These are phyloP conservation scores for Pyrocoelia pectoralis DNA, from an alignment of 2,888 invertebrate genomes.

Conservation along the genomic window DNA sequence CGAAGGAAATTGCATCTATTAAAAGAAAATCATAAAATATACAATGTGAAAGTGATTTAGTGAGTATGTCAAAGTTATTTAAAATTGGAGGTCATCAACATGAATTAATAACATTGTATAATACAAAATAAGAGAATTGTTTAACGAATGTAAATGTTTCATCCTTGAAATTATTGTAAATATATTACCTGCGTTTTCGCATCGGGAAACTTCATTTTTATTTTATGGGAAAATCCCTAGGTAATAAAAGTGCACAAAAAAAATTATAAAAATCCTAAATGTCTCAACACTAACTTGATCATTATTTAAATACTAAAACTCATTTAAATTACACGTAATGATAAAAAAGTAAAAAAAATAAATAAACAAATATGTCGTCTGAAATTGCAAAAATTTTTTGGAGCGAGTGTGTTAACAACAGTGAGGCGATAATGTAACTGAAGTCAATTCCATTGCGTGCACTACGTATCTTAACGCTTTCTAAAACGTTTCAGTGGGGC, in stretches of 20 bases:
- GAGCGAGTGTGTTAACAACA: constrained; percentile 6
- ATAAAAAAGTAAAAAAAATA: neutral
- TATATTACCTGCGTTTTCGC: neutral
- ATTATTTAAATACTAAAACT: neutral
- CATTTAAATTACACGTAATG: neutral
- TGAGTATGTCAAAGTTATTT: constrained; percentile 9
- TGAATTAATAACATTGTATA: neutral
- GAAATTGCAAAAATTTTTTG: neutral
- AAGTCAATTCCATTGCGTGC: neutral
- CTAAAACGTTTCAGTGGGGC: constrained; percentile 13
- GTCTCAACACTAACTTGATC: neutral
- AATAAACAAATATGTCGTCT: neutral
- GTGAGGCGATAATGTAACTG: constrained; percentile 5
- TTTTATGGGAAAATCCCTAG: neutral
- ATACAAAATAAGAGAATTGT: neutral
- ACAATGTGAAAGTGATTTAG: constrained; percentile 6
- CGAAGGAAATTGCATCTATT: neutral
- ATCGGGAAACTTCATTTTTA: neutral
- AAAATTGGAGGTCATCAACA: constrained; percentile 8
- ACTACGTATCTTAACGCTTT: constrained; percentile 4
- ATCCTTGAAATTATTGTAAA: neutral
- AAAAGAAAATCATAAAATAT: neutral
- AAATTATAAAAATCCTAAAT: neutral
- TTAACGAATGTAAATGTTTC: neutral
- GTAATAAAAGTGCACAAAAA: constrained; percentile 3